These are phyloP conservation scores for Crocallis elinguaria DNA, from an alignment of 2,888 invertebrate genomes.

Conservation along the genomic window DNA sequence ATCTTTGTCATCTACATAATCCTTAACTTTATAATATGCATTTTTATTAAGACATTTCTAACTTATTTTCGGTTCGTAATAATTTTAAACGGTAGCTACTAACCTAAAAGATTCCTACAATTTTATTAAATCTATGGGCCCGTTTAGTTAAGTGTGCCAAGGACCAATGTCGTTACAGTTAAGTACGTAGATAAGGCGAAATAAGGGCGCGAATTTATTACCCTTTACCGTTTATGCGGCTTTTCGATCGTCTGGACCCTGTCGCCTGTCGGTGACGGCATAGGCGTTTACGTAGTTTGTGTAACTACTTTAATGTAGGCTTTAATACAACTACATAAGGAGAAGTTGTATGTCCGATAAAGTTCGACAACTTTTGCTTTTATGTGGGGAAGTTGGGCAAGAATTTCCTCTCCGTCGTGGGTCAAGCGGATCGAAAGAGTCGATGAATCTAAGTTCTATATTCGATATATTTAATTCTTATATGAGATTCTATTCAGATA, in stretches of 20 bases:
- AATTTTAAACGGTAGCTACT: background rate
- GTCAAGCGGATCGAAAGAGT: no score
- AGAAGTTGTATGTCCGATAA: no score
- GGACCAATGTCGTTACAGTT: slow-evolving; percentile 30
- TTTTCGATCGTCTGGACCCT: slow-evolving; percentile 14
- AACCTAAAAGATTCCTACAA: slow-evolving; percentile 3
- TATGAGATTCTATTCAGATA: no score
- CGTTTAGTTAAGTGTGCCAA: slow-evolving; percentile 30
- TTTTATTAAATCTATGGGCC: slow-evolving; percentile 24
- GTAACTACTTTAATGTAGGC: background rate
- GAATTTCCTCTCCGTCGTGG: no score
- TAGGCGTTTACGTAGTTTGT: background rate
- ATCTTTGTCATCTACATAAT: no score
- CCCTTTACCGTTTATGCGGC: slow-evolving; percentile 29
- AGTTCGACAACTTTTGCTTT: no score
- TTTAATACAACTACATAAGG: no score
- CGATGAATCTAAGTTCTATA: no score
- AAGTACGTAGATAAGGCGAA: slow-evolving; percentile 37
- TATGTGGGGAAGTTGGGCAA: no score
- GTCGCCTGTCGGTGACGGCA: slow-evolving; percentile 14
- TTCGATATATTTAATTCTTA: no score
- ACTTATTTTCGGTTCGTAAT: background rate
- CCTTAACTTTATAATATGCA: no score
- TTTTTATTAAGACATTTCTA: no score
- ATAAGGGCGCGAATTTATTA: slow-evolving; percentile 38